Conservation (phyloP, 1,140 invertebrate species). For the Drosophila lacertosa region DNA sequence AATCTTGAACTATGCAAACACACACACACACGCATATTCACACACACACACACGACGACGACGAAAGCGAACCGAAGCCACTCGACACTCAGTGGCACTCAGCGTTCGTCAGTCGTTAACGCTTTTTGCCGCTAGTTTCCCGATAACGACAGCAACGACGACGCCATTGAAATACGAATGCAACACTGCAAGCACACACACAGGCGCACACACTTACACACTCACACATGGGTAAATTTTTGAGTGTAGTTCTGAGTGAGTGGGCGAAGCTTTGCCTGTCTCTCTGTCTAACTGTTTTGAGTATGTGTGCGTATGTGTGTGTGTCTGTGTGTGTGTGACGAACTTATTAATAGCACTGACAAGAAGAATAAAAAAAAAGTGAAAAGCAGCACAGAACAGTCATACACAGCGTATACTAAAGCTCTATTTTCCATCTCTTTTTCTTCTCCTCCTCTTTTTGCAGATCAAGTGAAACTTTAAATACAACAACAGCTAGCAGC, state of each 20-base stretch:
- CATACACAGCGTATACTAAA: conserved; percentile 10
- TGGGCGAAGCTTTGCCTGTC: conserved; percentile 46
- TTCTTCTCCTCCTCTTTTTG: conserved; percentile 28
- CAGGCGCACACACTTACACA: conserved; percentile 5
- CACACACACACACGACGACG: neutral
- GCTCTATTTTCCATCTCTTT: conserved; percentile 10
- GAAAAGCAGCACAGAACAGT: conserved; percentile 17
- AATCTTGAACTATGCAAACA: conserved; percentile 72
- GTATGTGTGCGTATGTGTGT: conserved; percentile 1
- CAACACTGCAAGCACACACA: conserved; percentile 45
- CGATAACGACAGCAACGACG: conserved; percentile 34
- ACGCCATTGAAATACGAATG: conserved; percentile 65
- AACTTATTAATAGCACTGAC: conserved; percentile 44
- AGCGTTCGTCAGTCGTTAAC: conserved; percentile 41
- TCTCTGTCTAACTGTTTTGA: conserved; percentile 4
- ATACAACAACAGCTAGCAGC: conserved; percentile 51
- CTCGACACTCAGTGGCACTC: conserved; percentile 5
- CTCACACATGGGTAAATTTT: conserved; percentile 3
- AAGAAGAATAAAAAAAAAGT: conserved; percentile 19
- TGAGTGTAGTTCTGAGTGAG: conserved; percentile 44
- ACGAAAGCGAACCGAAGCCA: conserved; percentile 6
- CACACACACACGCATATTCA: conserved; percentile 23
- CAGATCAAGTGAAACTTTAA: conserved; percentile 72
- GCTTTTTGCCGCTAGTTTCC: conserved; percentile 44
- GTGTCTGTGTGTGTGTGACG: conserved; percentile 27